These are phyloP conservation scores for Aporophyla nigra DNA, from an alignment of 2,888 invertebrate species.

Conservation along the genomic window DNA sequence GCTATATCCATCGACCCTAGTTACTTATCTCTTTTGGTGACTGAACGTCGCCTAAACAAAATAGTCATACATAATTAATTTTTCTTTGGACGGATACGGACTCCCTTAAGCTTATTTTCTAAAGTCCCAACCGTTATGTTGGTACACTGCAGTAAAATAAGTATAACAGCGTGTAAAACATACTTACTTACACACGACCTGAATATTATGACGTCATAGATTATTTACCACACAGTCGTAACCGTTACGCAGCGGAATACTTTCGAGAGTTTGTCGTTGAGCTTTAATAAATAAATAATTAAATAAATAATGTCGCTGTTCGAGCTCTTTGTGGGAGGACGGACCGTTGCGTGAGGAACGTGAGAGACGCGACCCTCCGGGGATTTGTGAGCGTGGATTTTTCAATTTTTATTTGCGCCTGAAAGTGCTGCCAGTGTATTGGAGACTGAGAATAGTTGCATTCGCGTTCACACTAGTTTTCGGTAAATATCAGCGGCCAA, in stretches of 20 bases:
- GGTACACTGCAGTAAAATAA: neutral
- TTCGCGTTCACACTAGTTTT: constrained; percentile 66
- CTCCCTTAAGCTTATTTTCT: neutral
- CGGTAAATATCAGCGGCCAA: constrained; percentile 55
- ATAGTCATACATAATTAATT: neutral
- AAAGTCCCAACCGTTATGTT: neutral
- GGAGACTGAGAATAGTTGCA: constrained; percentile 70
- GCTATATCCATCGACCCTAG: too few relatives aligned
- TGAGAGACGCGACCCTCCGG: constrained; percentile 79
- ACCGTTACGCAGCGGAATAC: constrained; percentile 35
- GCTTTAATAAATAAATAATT: constrained; percentile 71
- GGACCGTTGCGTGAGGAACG: constrained; percentile 81
- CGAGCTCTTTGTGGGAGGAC: constrained; percentile 77
- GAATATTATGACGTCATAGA: constrained; percentile 31
- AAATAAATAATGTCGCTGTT: constrained; percentile 77
- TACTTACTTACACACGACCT: constrained; percentile 14
- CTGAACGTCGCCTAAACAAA: neutral
- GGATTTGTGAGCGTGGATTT: constrained; percentile 87
- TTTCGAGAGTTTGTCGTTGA: constrained; percentile 49
- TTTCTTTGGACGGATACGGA: neutral
- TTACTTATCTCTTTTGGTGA: too few relatives aligned
- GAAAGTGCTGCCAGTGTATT: constrained; percentile 84
- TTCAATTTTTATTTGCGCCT: constrained; percentile 89
- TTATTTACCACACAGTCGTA: constrained; percentile 43
- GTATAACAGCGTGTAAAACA: constrained; percentile 12